Conservation (phyloP, 2,113 vertebrate species). For the Scolopax mira region DNA sequence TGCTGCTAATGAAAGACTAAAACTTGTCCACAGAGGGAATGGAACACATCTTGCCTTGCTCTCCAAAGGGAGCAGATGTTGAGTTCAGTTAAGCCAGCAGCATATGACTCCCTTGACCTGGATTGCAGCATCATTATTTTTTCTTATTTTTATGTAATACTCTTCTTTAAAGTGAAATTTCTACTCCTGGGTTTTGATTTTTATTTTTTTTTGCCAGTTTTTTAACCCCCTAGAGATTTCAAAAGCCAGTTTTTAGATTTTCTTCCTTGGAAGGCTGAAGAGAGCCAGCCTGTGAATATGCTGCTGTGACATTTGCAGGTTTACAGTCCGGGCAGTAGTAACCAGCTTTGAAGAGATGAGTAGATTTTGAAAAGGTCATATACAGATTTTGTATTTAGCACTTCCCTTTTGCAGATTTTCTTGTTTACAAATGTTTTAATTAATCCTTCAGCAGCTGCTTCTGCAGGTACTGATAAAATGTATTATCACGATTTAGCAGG, state of each 20-base stretch:
- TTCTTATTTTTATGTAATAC: background rate
- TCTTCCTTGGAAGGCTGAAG: background rate
- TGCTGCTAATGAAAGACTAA: background rate
- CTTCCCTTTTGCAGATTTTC: background rate
- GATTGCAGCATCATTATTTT: background rate
- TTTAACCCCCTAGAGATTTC: background rate
- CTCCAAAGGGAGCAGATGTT: background rate
- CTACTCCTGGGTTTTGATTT: background rate
- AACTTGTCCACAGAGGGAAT: background rate
- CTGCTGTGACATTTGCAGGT: background rate
- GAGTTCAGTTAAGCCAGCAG: background rate
- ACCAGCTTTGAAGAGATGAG: constrained; percentile 24
- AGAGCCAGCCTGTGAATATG: background rate
- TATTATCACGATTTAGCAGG: background rate
- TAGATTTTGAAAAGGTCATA: constrained; percentile 25
- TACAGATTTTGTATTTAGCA: background rate
- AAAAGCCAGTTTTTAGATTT: background rate
- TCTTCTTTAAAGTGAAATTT: background rate
- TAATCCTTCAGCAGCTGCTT: constrained; percentile 8
- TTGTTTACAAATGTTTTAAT: constrained; percentile 32
- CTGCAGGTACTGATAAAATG: background rate
- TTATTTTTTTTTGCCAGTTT: background rate
- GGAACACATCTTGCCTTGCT: background rate
- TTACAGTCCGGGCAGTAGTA: background rate
- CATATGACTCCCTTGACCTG: background rate